Percentiles rank a stretch among this genome's conserved stretches.
Evolutionary conservation across 2,113 vertebrate species (phyloP).

Genomic region (Mohoua ochrocephala): DNA sequence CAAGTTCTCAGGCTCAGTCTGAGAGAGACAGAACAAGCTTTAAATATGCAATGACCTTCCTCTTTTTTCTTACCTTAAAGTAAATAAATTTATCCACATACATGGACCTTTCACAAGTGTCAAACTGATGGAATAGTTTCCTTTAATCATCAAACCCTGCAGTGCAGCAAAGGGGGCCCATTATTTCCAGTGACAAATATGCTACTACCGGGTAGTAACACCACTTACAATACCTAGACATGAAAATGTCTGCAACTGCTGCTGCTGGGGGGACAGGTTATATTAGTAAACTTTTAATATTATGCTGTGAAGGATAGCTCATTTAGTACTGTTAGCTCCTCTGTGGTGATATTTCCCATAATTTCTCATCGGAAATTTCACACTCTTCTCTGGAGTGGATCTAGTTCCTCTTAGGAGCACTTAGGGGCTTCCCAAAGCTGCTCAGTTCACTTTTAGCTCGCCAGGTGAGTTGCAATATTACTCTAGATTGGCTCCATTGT

Average conservation of each 20-base stretch:
- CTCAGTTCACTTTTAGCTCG: accelerated
- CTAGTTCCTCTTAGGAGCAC: background rate
- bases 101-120: background rate
- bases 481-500: background rate
- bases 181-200: background rate
- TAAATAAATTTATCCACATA: background rate
- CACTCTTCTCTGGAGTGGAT: background rate
- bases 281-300: background rate
- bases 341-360: background rate
- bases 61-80: background rate
- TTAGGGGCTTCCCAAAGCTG: background rate
- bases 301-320: background rate
- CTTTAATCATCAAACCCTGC: background rate
- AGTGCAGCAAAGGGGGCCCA: background rate
- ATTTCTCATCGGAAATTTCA: background rate
- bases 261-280: background rate
- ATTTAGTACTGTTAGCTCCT: background rate
- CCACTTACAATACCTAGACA: background rate
- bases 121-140: background rate
- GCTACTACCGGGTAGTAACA: background rate
- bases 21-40: background rate
- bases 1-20: background rate
- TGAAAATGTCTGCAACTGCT: background rate
- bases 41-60: background rate
- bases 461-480: background rate